Evolutionary conservation across 2,113 vertebrate genomes (phyloP), one percentile per base, ranked within the genome.

Genomic region (Siniperca knerii): DNA sequence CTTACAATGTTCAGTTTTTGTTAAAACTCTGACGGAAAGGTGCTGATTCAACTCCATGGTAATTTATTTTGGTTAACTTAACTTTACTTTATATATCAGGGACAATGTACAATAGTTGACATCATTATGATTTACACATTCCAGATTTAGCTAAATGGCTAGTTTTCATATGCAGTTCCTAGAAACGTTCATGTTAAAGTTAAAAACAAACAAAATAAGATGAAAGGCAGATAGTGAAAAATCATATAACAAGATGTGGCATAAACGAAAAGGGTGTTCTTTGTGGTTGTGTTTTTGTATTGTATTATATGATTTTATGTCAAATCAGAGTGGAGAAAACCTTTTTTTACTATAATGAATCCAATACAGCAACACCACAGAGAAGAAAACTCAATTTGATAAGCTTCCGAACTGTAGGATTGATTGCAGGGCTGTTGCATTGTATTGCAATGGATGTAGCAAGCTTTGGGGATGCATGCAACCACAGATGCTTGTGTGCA

Each of bases 391-490:
- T 68, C 25, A 68, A 58, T 3, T 29, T 52, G 37, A 65, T 55
- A 16, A 55, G 25, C 33, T 44, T 52, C 20, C 71, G 29, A 55
- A 60, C 58, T 21, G 10, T 29, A 60, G 21, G 10, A 67, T 78
- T 71, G 6, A 58, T 57, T 50, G 29, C 37, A 55, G 23, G 23
- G 6, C 16, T 57, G n/a, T 40, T 72, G 33, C 15, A 42, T 13
- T 60, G 48, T 44, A 12, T 35, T 64, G 4, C 40, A 37, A 16
- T 72, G 8, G 3, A 29, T 29, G 18, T 67, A 44, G 46, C n/a
- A 55, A 35, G 40, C 57, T 81, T 20, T 55, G 66, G 55, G 55
- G 29, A 67, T 21, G 18, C 58, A 66, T 71, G 67, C 29, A 69
- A 75, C 73, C 64, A 48, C 6, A 3, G 55, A 57, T 61, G 35